phyloP scores from a whole-genome alignment of 2,113 vertebrate species.

The Oreochromis niloticus region DNA sequence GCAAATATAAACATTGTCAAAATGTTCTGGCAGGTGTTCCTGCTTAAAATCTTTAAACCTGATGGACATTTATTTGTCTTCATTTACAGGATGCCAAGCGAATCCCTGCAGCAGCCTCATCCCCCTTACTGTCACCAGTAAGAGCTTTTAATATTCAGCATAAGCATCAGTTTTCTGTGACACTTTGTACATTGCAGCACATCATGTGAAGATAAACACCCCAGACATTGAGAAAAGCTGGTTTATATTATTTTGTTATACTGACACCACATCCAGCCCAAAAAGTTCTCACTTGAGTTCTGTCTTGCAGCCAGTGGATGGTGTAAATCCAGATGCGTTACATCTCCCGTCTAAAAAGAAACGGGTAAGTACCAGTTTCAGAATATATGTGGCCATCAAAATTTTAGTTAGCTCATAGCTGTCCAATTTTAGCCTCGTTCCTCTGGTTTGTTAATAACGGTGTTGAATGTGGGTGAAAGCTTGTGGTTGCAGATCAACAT shows the following conservation, averaged over 20 bases:
- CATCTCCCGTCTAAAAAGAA: slow-evolving; percentile 77
- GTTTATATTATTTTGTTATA: background rate
- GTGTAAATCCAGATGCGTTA: slow-evolving; percentile 65
- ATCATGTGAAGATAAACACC: background rate
- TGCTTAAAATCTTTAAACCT: background rate
- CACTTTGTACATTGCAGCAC: background rate
- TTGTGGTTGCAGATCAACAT: background rate
- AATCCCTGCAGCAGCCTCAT: slow-evolving; percentile 82
- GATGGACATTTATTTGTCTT: background rate
- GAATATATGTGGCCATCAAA: background rate
- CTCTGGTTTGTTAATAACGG: background rate
- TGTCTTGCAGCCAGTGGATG: slow-evolving; percentile 77
- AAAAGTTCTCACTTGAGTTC: background rate
- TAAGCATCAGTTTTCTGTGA: background rate
- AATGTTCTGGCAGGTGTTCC: background rate
- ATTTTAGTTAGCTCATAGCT: background rate
- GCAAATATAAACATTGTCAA: background rate
- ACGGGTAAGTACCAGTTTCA: slow-evolving; percentile 72
- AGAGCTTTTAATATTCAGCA: slow-evolving; percentile 53
- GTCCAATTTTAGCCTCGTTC: background rate
- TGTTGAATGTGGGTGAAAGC: background rate
- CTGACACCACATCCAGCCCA: background rate
- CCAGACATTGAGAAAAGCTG: background rate
- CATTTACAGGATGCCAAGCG: slow-evolving; percentile 89
- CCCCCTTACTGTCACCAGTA: slow-evolving; percentile 77